phyloP scores from a whole-genome alignment of 2,113 vertebrate species.

The Gymnarchus niloticus region DNA sequence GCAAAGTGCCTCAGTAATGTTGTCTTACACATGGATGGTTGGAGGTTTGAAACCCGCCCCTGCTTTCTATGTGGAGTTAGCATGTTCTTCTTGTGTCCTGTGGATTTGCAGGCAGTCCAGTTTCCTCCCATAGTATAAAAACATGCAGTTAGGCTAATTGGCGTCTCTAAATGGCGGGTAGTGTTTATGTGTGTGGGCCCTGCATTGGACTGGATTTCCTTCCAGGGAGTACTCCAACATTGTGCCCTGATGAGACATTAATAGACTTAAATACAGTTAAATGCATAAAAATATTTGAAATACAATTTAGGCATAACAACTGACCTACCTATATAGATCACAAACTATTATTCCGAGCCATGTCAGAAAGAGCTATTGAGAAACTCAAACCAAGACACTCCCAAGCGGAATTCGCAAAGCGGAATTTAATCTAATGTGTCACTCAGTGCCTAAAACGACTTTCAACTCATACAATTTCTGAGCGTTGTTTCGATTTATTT shows the following conservation, averaged over 20 bases:
- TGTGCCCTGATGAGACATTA: background rate
- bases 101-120: background rate
- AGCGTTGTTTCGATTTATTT: background rate
- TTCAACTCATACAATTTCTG: too few relatives aligned
- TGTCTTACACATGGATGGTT: background rate
- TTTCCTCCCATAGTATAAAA: background rate
- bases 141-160: background rate
- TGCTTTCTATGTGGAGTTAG: background rate
- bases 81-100: background rate
- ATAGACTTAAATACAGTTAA: background rate
- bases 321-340: background rate
- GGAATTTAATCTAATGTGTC: background rate
- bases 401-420: background rate
- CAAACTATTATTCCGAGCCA: background rate
- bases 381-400: background rate
- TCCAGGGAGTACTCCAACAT: background rate
- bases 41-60: background rate
- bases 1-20: background rate
- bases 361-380: background rate
- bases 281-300: background rate
- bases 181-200: background rate
- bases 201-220: background rate
- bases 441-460: too few relatives aligned
- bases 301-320: background rate
- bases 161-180: background rate